phyloP scores from a whole-genome alignment of 2,113 vertebrate genomes.

The Climacteris rufus region DNA sequence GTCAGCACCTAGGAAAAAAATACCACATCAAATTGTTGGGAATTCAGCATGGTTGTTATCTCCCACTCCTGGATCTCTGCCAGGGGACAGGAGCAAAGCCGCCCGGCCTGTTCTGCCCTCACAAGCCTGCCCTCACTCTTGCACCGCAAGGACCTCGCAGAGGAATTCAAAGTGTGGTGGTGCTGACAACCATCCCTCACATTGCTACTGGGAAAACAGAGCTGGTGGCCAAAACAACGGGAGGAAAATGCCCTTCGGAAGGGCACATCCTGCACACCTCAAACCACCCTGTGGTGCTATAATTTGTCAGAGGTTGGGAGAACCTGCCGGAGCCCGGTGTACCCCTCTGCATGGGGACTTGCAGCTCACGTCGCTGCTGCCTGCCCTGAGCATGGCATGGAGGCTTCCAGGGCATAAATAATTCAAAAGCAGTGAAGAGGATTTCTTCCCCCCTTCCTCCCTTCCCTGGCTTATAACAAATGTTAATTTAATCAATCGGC shows the following conservation, averaged over 20 bases:
- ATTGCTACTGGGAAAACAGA: background rate
- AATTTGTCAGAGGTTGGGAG: background rate
- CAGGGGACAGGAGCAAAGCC: background rate
- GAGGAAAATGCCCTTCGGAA: conserved; percentile 1
- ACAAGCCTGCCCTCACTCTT: background rate
- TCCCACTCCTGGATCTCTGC: background rate
- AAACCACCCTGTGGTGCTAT: background rate
- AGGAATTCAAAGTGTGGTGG: background rate
- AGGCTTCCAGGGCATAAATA: conserved; percentile 76
- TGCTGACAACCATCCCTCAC: background rate
- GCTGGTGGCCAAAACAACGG: background rate
- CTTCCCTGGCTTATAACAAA: conserved; percentile 86
- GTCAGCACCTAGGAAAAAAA: background rate
- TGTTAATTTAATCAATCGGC: conserved; percentile 98
- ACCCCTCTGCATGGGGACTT: background rate
- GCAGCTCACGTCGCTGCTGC: background rate
- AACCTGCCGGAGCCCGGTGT: background rate
- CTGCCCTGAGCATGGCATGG: conserved; percentile 14
- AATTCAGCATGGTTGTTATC: background rate
- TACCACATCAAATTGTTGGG: background rate
- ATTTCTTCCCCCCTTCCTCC: conserved; percentile 61
- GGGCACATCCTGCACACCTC: background rate
- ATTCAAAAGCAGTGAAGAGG: conserved; percentile 73
- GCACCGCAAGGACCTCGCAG: background rate
- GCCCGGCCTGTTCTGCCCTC: conserved; percentile 18